These are phyloP conservation scores for Meteorus colon DNA, from an alignment of 2,888 invertebrate species.

Conservation along the genomic window DNA sequence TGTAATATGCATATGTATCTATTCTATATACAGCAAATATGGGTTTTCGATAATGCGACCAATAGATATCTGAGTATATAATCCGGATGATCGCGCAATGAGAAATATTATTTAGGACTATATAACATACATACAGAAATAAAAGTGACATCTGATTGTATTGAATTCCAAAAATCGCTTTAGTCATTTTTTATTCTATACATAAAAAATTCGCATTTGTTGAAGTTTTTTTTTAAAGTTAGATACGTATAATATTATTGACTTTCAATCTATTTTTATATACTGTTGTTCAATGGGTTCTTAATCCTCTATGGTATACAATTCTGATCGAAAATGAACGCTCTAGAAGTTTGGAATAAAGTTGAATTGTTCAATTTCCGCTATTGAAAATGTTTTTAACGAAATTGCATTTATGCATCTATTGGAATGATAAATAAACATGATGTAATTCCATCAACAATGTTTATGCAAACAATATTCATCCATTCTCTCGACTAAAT, in stretches of 20 bases:
- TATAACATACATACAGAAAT: not conserved
- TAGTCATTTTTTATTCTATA: not conserved
- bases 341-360: not conserved
- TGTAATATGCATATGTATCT: too few relatives aligned
- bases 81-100: conserved; percentile 12
- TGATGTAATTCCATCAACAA: not conserved
- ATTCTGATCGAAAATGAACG: not conserved
- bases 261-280: not conserved
- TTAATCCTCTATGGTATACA: not conserved
- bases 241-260: not conserved
- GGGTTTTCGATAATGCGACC: conserved; percentile 12
- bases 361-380: conserved; percentile 20
- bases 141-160: not conserved
- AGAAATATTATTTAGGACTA: not conserved
- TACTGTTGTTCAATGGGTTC: not conserved
- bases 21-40: not conserved
- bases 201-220: too few relatives aligned
- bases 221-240: not conserved
- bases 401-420: conserved; percentile 18
- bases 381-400: not conserved
- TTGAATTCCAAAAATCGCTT: not conserved
- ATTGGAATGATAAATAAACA: conserved; percentile 12
- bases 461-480: not conserved
- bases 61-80: conserved; percentile 10
- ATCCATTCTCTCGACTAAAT: too few relatives aligned